Conservation (phyloP, 2,888 invertebrate genomes). For the Leptothorax acervorum region DNA sequence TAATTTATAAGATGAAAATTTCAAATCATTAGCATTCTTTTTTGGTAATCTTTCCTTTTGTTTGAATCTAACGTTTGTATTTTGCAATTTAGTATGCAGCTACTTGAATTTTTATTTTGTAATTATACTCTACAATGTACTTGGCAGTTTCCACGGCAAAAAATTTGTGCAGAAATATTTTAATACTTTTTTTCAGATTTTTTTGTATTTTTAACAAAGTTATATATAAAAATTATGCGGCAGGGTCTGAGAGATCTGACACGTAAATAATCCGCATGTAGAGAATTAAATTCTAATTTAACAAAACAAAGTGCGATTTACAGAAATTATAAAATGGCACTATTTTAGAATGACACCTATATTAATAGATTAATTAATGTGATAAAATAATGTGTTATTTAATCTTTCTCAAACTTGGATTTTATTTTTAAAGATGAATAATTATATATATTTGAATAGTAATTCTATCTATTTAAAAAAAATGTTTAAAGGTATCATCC, state of each 20-base stretch:
- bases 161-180: background rate
- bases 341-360: background rate
- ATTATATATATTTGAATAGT: background rate
- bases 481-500: conserved; percentile 33
- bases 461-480: background rate
- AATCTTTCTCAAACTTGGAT: background rate
- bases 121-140: background rate
- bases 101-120: conserved; percentile 2
- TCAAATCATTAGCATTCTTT: background rate
- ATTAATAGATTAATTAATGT: too few relatives aligned
- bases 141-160: background rate
- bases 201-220: background rate
- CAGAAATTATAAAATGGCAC: background rate
- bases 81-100: background rate
- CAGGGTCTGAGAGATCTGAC: background rate
- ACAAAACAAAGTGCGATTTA: background rate
- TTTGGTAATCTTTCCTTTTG: background rate
- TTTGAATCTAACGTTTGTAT: background rate
- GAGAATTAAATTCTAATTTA: background rate
- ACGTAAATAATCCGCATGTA: background rate
- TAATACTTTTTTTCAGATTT: background rate
- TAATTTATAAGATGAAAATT: background rate
- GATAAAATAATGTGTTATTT: background rate
- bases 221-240: background rate
- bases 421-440: background rate